A percentile compares a stretch with the other conserved stretches of the same genome.
phyloP scores from a whole-genome alignment of 2,888 invertebrate species.

The Tiliacea citrago region DNA sequence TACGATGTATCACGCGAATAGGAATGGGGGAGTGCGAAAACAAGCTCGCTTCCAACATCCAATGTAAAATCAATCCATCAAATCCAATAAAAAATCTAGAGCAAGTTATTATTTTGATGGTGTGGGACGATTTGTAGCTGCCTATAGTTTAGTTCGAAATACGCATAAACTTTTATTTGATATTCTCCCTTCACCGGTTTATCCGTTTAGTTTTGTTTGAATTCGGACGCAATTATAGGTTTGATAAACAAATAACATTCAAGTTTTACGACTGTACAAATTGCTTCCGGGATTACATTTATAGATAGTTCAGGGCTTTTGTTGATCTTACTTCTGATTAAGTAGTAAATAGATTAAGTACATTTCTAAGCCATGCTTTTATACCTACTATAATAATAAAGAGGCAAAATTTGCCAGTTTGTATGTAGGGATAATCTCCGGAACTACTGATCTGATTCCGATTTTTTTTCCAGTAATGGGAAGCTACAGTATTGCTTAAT shows the following conservation, averaged over 20 bases:
- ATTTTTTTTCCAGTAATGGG: too few species aligned
- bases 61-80: slow-evolving; percentile 82
- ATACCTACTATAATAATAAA: too few species aligned
- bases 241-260: slow-evolving; percentile 47
- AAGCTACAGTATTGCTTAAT: too few species aligned
- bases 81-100: slow-evolving; percentile 76
- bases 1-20: slow-evolving; percentile 74
- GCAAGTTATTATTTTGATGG: slow-evolving; percentile 71
- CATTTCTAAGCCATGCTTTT: too few species aligned
- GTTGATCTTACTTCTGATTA: neutral
- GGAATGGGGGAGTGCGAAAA: slow-evolving; percentile 69
- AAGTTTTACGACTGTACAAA: slow-evolving; percentile 37
- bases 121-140: slow-evolving; percentile 60
- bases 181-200: slow-evolving; percentile 30
- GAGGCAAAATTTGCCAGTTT: too few species aligned
- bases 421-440: too few species aligned
- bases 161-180: slow-evolving; percentile 47
- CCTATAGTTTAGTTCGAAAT: slow-evolving; percentile 48
- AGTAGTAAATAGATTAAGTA: neutral
- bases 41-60: slow-evolving; percentile 76
- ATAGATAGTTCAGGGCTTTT: neutral
- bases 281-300: slow-evolving; percentile 21
- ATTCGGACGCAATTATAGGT: slow-evolving; percentile 28
- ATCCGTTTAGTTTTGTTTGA: slow-evolving; percentile 46
- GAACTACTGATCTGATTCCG: too few species aligned